Evolutionary conservation across 2,113 vertebrate genomes (phyloP).

Genomic region (Sterna hirundo): DNA sequence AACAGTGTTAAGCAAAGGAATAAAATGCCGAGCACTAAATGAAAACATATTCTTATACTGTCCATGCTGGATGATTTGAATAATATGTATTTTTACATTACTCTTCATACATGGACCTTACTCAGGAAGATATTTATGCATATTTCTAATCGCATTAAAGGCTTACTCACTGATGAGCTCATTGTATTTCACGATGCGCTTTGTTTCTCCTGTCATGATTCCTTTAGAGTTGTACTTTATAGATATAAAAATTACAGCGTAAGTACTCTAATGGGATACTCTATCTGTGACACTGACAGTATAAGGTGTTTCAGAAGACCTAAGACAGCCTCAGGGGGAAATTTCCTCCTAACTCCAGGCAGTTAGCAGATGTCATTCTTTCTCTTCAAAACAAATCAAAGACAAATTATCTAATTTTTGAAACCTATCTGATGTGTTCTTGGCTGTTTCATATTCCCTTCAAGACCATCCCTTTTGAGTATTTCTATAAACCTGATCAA

Average conservation of each 20-base stretch:
- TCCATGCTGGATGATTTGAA: background rate
- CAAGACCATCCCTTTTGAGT: background rate
- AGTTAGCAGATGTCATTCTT: slow-evolving; percentile 23
- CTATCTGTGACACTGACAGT: slow-evolving; percentile 13
- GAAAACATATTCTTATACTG: background rate
- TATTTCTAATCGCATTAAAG: slow-evolving; percentile 45
- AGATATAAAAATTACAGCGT: background rate
- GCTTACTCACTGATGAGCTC: slow-evolving; percentile 18
- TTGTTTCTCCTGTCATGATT: background rate
- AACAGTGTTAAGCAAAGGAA: background rate
- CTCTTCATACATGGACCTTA: background rate
- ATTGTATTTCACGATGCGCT: background rate
- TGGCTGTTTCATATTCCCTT: background rate
- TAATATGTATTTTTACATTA: background rate
- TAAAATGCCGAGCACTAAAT: background rate
- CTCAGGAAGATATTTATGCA: background rate
- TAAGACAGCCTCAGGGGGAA: background rate
- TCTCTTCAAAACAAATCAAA: background rate
- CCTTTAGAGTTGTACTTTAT: background rate
- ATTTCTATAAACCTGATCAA: background rate
- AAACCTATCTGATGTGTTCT: background rate
- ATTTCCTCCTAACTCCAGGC: background rate
- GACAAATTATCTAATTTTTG: background rate
- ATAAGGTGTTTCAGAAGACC: background rate
- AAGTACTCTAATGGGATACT: background rate